These are phyloP conservation scores for Amazona guildingii DNA, from an alignment of 2,113 vertebrate species.

Conservation along the genomic window DNA sequence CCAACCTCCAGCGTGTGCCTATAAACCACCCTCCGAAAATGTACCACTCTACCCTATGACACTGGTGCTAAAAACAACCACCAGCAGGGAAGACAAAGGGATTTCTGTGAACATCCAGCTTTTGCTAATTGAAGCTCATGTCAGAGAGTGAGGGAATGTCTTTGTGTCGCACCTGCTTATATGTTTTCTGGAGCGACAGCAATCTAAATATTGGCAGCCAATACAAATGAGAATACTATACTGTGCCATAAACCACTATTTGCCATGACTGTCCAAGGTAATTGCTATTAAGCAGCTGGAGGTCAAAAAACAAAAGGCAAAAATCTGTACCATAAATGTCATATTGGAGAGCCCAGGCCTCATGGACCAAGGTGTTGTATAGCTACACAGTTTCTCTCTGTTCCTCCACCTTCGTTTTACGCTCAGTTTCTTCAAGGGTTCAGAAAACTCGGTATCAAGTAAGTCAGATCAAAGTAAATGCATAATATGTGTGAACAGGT, in stretches of 20 bases:
- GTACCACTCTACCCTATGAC: background rate
- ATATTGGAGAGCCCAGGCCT: background rate
- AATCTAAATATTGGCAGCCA: constrained; percentile 1
- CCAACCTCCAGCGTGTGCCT: background rate
- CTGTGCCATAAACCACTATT: background rate
- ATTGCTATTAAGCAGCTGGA: background rate
- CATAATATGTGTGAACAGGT: background rate
- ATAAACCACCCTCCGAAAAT: background rate
- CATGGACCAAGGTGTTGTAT: background rate
- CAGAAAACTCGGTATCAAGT: constrained; percentile 17
- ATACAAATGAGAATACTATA: background rate
- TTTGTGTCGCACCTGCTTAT: background rate
- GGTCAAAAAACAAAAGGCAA: background rate
- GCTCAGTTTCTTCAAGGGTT: background rate
- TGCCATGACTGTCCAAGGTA: background rate
- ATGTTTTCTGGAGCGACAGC: background rate
- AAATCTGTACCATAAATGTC: background rate
- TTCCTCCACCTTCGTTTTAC: background rate
- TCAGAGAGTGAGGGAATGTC: background rate
- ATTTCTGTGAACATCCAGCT: background rate
- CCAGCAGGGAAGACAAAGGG: background rate
- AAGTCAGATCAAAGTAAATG: constrained; percentile 17
- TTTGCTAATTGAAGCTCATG: background rate
- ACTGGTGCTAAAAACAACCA: background rate
- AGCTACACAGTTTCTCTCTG: background rate